Conservation (phyloP, 2,113 vertebrate species). For the Columba janthina region DNA sequence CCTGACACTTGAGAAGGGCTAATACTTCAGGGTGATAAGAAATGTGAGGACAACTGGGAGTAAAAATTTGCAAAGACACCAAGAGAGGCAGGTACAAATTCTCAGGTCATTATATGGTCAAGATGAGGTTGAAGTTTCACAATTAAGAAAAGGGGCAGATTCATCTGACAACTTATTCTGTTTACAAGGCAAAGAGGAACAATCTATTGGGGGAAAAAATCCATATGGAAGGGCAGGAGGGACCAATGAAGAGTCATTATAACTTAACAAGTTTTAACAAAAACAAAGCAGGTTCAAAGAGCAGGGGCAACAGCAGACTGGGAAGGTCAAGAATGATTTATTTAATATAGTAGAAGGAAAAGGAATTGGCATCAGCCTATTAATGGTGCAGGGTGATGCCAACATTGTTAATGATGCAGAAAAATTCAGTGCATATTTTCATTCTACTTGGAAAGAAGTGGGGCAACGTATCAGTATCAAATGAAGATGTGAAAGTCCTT, state of each 20-base stretch:
- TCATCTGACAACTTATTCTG: background rate
- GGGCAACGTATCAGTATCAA: background rate
- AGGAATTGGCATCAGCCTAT: background rate
- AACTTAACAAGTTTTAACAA: background rate
- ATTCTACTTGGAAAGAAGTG: background rate
- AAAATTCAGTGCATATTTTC: background rate
- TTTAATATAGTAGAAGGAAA: background rate
- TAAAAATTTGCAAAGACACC: conserved; percentile 13
- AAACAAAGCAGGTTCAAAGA: background rate
- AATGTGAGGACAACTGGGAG: conserved; percentile 2
- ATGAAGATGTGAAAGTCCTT: background rate
- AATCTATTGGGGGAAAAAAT: background rate
- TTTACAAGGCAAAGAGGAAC: background rate
- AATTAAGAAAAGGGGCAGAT: background rate
- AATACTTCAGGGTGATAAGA: background rate
- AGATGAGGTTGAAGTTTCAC: background rate
- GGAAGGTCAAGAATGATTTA: background rate
- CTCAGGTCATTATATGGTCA: background rate
- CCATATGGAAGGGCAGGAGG: background rate
- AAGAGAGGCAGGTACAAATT: background rate
- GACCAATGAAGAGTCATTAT: background rate
- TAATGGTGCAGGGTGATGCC: background rate
- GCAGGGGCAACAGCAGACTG: background rate
- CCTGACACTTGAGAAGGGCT: background rate
- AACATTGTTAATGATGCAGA: background rate